Base-by-base conservation (phyloP, 2,888 invertebrate species). In the Aporophyla lueneburgensis region DNA sequence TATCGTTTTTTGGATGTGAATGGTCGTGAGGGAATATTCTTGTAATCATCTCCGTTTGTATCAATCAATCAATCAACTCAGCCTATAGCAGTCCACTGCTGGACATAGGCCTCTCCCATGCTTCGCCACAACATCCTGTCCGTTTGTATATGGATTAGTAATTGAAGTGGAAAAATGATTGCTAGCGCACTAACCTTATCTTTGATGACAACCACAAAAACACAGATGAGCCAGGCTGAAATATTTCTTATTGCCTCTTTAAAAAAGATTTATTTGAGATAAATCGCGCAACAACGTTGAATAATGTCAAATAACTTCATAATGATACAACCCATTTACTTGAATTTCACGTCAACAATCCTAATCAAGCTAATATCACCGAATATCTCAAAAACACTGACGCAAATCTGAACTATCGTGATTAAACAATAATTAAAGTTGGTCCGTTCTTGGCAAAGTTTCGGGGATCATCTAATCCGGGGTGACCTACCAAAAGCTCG, bases 391-490 rank as follows among this genome's bases (percentile, higher is more conserved):
- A 90, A 91, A 90, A 89, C 89, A 85, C 85, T 74, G 83, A 85
- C 69, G 82, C 81, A 85, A 85, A 85, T 84, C 84, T 79, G 53
- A 90, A 89, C 88, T 90, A 87, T 87, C 82, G 87, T 88, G 90
- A 93, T 93, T 91, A 91, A 90, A 81, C 87, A 86, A 89, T 92
- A 93, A 93, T 93, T 93, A 93, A 93, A 93, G 91, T 93, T 93
- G 76, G 90, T 85, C 85, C 88, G 87, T 86, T 90, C 90, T 91
- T 91, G 91, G 89, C 90, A 91, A 92, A 94, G 93, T 94, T 94
- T 91, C 73, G 87, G 87, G 90, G 91, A 90, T 90, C 91, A 90
- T 87, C 89, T 93, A 94, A 94, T 93, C 94, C 91, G 73, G 91
- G 92, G 91, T 93, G 94, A 93, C 93, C 94, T 93, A 91, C 88